A percentile compares a stretch with the other conserved stretches of the same genome.
phyloP scores from a whole-genome alignment of 2,888 invertebrate species.

The Cataglyphis rosenhaueri region DNA sequence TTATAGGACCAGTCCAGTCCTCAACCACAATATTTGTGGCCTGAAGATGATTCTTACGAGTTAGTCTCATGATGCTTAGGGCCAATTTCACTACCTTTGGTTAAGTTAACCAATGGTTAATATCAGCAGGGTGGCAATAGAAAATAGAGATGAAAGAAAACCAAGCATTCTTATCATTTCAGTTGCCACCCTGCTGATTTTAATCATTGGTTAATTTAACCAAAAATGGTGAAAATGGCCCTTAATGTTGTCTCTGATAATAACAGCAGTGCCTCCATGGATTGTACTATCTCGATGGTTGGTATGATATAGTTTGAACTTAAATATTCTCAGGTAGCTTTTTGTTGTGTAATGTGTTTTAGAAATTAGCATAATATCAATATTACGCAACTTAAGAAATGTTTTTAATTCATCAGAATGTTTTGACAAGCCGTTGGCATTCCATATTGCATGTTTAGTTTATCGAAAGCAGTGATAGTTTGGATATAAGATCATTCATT shows the following conservation, averaged over 20 bases:
- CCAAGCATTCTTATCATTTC: too few relatives aligned
- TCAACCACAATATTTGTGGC: neutral
- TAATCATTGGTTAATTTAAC: too few relatives aligned
- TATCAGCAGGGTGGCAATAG: too few relatives aligned
- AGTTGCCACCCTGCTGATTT: too few relatives aligned
- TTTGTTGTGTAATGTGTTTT: neutral
- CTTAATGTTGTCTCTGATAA: neutral
- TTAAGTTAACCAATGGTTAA: too few relatives aligned
- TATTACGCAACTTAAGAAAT: neutral
- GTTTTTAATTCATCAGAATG: neutral
- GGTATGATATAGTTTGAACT: neutral
- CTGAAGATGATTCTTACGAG: neutral
- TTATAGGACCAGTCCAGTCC: neutral
- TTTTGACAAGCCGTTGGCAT: neutral
- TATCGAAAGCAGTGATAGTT: neutral
- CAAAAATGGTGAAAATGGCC: too few relatives aligned
- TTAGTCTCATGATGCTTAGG: neutral
- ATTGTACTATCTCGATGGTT: neutral
- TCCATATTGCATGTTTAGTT: neutral
- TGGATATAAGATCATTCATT: too few relatives aligned
- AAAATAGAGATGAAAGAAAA: too few relatives aligned
- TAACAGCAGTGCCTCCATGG: neutral
- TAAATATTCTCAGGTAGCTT: neutral
- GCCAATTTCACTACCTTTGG: too few relatives aligned
- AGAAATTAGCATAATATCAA: neutral